phyloP scores from a whole-genome alignment of 2,888 invertebrate genomes.

The Nymphalis urticae region DNA sequence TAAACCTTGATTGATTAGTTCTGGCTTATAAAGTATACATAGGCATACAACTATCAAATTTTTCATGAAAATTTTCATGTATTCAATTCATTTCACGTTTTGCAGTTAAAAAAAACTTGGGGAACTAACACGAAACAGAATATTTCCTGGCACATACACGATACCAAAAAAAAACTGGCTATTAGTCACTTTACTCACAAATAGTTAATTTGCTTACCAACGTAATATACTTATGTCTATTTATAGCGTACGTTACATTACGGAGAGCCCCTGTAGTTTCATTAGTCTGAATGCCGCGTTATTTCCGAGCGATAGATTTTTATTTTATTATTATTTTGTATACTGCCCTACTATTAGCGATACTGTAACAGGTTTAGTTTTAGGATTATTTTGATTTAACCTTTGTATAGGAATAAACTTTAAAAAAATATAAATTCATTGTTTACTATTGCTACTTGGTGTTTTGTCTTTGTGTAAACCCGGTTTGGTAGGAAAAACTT shows the following conservation, averaged over 20 bases:
- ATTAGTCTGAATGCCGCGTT: constrained; percentile 45
- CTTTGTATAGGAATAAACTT: neutral
- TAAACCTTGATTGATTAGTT: too few relatives aligned
- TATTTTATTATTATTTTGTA: constrained; percentile 47
- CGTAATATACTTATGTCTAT: neutral
- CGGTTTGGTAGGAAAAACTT: too few relatives aligned
- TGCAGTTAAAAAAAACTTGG: too few relatives aligned
- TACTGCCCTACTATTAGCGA: constrained; percentile 27
- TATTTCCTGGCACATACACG: neutral
- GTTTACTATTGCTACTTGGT: neutral
- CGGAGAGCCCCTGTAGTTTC: constrained; percentile 38
- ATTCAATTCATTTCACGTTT: too few relatives aligned
- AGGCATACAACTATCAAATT: too few relatives aligned
- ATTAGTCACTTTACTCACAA: neutral
- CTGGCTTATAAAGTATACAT: too few relatives aligned
- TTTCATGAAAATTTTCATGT: too few relatives aligned
- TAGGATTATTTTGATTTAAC: constrained; percentile 18
- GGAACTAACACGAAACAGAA: too few relatives aligned
- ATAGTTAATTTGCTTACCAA: neutral
- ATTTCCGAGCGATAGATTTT: constrained; percentile 48
- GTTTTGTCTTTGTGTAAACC: too few relatives aligned
- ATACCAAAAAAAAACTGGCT: too few relatives aligned
- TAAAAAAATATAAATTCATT: neutral
- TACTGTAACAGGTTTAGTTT: constrained; percentile 8
- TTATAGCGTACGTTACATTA: constrained; percentile 4